Percentiles rank a stretch among this genome's conserved stretches.
These are phyloP conservation scores for Cyclargus thomasi DNA, from an alignment of 1,140 invertebrate species.

Conservation along the genomic window DNA sequence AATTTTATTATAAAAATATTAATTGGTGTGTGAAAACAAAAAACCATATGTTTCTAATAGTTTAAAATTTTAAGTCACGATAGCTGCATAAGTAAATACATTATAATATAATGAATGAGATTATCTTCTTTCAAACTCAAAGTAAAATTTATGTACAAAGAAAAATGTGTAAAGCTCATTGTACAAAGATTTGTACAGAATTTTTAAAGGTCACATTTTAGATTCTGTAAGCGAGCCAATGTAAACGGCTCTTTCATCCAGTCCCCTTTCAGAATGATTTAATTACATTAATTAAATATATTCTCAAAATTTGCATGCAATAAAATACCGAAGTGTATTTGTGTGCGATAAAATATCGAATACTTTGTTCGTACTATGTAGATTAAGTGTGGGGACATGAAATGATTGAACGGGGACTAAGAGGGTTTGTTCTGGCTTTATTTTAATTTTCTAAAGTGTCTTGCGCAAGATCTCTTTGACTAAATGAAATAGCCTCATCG, in stretches of 20 bases:
- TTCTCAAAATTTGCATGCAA: conserved; percentile 24
- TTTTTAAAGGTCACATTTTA: conserved; percentile 13
- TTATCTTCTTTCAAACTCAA: neutral
- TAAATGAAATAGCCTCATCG: conserved; percentile 43
- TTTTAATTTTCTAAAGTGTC: conserved; percentile 74
- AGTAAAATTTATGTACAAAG: neutral
- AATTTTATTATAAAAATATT: no score
- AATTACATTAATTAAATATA: neutral
- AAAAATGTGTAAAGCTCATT: neutral
- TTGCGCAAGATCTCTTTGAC: conserved; percentile 58
- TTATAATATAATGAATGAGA: neutral
- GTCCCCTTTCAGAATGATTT: conserved; percentile 13
- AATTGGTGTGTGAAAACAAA: no score
- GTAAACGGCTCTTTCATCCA: conserved; percentile 11
- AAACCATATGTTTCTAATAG: no score
- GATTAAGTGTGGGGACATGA: conserved; percentile 59
- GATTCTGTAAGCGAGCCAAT: conserved; percentile 5
- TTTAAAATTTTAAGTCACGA: no score
- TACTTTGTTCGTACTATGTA: conserved; percentile 41
- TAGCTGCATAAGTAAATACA: neutral
- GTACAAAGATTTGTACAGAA: conserved; percentile 1
- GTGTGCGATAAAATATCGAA: conserved; percentile 26
- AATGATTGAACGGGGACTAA: conserved; percentile 71
- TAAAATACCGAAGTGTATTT: conserved; percentile 13
- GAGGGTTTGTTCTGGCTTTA: conserved; percentile 61